Conservation (phyloP, 2,113 vertebrate species). For the Perca flavescens region DNA sequence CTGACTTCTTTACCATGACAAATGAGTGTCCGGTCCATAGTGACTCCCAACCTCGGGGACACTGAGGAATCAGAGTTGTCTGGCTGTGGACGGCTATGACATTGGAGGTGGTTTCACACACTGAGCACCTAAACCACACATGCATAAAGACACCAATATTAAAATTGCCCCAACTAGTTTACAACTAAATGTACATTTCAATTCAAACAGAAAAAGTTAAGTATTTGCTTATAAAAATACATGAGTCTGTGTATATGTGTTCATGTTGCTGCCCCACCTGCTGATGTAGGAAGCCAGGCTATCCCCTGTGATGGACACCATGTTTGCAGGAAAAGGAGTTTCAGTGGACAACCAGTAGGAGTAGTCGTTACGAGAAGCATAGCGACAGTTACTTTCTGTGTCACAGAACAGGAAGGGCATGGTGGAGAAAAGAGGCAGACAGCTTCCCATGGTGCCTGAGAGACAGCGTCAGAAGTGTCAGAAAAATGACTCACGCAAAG, state of each 20-base stretch:
- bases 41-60: constrained; percentile 90
- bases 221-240: neutral
- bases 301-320: constrained; percentile 86
- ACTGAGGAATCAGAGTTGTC: constrained; percentile 87
- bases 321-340: constrained; percentile 83
- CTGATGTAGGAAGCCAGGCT: constrained; percentile 87
- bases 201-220: neutral
- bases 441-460: constrained; percentile 90
- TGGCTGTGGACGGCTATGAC: constrained; percentile 93
- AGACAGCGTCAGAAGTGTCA: constrained; percentile 5
- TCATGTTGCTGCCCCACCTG: constrained; percentile 80
- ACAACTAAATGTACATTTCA: constrained; percentile 2
- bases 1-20: constrained; percentile 88
- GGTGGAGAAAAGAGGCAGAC: constrained; percentile 89
- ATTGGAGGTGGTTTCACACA: constrained; percentile 92
- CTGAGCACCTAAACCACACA: constrained; percentile 84
- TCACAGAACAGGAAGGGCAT: constrained; percentile 93
- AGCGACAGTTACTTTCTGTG: constrained; percentile 85
- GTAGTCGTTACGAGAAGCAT: constrained; percentile 92
- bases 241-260: neutral
- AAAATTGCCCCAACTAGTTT: neutral
- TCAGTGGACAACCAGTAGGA: constrained; percentile 93
- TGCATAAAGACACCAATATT: neutral
- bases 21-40: constrained; percentile 95
- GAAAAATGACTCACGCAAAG: neutral